Conservation (phyloP, 2,888 invertebrate species). For the Holacanthella duospinosa region DNA sequence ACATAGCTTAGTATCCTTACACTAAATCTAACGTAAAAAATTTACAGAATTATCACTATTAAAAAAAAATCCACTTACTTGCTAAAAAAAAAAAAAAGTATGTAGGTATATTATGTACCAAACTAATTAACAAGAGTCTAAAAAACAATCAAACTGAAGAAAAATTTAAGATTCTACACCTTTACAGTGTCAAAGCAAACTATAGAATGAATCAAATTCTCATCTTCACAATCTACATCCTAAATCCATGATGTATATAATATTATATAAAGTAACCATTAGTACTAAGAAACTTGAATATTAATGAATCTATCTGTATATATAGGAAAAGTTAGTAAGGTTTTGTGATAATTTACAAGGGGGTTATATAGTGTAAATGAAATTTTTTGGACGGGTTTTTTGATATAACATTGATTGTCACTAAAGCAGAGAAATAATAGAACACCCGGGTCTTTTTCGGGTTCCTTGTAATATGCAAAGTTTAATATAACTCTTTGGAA, state of each 20-base stretch:
- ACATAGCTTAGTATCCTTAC: too few species aligned
- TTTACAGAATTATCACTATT: too few species aligned
- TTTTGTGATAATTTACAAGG: not conserved
- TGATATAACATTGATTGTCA: not conserved
- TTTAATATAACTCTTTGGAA: not conserved
- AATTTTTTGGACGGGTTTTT: not conserved
- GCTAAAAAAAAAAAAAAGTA: too few species aligned
- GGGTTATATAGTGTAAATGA: not conserved
- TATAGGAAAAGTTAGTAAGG: too few species aligned
- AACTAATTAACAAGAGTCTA: not conserved
- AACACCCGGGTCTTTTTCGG: not conserved
- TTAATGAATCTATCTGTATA: not conserved
- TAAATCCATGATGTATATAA: not conserved
- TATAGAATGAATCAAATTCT: not conserved
- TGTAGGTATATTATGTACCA: too few species aligned
- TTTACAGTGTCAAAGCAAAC: not conserved
- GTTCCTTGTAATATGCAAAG: not conserved
- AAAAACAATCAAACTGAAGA: not conserved
- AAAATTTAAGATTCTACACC: not conserved
- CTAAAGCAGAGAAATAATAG: not conserved
- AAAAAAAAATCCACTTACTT: too few species aligned
- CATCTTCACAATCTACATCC: not conserved
- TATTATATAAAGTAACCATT: not conserved
- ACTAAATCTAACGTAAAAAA: too few species aligned
- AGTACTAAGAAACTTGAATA: not conserved